Evolutionary conservation across 2,113 vertebrate species (phyloP).

Genomic region (Engraulis encrasicolus): DNA sequence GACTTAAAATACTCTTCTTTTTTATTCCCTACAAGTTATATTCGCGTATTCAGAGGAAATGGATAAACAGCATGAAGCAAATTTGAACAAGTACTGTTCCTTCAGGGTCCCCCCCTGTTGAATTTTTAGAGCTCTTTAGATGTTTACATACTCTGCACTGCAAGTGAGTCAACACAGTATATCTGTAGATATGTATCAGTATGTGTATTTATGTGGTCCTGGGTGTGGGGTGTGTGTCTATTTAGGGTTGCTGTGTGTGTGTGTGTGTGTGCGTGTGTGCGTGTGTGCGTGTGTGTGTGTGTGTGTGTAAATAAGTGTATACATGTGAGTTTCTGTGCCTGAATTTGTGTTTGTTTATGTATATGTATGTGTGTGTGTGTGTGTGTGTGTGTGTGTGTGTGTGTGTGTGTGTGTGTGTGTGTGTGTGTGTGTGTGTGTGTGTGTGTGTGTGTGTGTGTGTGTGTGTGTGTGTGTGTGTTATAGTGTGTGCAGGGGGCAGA

Average conservation of each 20-base stretch:
- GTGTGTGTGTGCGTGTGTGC: neutral
- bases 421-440: constrained; percentile 47
- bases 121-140: no score
- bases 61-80: no score
- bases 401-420: constrained; percentile 38
- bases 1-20: no score
- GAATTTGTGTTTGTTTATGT: neutral
- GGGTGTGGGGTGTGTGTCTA: neutral
- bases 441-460: constrained; percentile 56
- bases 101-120: no score
- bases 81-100: no score
- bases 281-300: neutral
- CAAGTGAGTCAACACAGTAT: neutral
- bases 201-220: neutral
- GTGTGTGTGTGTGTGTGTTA: constrained; percentile 54
- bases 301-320: neutral
- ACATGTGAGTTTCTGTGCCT: neutral
- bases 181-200: no score
- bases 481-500: constrained; percentile 48
- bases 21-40: no score
- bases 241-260: neutral
- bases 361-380: constrained; percentile 26
- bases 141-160: no score
- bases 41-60: no score
- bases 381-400: constrained; percentile 39